These are phyloP conservation scores for Fundulus diaphanus DNA, from an alignment of 2,797 vertebrate species.

Conservation along the genomic window DNA sequence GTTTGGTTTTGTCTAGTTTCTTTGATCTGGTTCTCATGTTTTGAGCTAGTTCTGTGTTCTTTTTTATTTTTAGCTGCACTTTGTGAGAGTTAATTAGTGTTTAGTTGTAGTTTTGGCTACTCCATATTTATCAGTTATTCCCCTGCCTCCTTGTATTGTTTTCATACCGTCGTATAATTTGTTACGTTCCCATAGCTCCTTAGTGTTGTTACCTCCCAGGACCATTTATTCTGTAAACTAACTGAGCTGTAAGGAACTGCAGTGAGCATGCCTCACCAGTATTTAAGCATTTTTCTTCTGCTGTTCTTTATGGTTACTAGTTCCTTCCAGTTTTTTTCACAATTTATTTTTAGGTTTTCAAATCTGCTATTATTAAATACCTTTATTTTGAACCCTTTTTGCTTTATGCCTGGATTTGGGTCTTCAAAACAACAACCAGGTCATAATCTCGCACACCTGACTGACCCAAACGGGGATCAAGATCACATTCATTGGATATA, in stretches of 20 bases:
- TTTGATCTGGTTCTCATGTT: neutral
- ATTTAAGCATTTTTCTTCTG: neutral
- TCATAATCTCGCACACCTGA: neutral
- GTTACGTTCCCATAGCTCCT: neutral
- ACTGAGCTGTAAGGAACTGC: neutral
- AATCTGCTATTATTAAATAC: neutral
- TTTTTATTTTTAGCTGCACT: neutral
- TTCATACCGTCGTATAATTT: neutral
- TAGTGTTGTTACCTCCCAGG: neutral
- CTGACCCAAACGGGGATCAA: neutral
- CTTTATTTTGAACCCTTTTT: neutral
- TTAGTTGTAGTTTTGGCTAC: neutral
- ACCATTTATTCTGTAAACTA: neutral
- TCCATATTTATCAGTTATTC: neutral
- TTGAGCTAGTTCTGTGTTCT: neutral
- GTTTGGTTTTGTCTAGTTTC: neutral
- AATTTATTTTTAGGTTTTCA: neutral
- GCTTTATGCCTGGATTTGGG: neutral
- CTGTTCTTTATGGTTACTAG: neutral
- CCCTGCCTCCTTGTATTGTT: neutral
- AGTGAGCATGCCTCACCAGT: neutral
- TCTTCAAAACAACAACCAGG: neutral
- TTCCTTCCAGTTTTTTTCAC: neutral
- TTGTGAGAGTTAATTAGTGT: neutral
- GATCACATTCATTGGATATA: neutral